These are phyloP conservation scores for Saccopteryx leptura DNA, from an alignment of 2,113 vertebrate species.

Conservation along the genomic window DNA sequence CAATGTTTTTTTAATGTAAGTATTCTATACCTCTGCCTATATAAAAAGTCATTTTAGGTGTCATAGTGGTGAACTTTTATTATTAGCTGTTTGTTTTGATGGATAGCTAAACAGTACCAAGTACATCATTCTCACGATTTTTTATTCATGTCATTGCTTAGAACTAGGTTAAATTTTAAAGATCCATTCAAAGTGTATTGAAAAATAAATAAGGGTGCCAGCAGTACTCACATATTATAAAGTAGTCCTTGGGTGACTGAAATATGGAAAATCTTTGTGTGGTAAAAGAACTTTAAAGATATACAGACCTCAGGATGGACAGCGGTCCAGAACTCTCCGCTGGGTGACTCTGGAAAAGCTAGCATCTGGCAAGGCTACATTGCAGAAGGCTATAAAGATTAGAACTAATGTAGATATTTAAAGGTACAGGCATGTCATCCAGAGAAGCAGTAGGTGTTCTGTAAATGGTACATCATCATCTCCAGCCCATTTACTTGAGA, in stretches of 20 bases:
- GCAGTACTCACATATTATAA: neutral
- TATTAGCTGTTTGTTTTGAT: conserved; percentile 51
- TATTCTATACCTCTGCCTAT: neutral
- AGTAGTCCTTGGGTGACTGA: neutral
- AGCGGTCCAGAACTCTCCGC: too few relatives aligned
- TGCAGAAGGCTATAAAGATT: neutral
- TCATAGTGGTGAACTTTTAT: neutral
- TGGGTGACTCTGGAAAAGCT: neutral
- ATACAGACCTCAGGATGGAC: neutral
- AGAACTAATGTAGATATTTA: neutral
- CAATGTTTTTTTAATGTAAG: neutral
- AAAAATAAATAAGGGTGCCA: neutral
- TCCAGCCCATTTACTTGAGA: neutral
- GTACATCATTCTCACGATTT: neutral
- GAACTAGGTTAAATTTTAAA: conserved; percentile 39
- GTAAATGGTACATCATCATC: neutral
- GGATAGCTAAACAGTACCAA: neutral
- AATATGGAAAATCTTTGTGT: neutral
- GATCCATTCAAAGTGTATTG: conserved; percentile 28
- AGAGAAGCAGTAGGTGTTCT: neutral
- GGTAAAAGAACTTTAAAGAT: too few relatives aligned
- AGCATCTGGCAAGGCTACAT: neutral
- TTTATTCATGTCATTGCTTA: neutral
- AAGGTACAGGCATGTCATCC: neutral
- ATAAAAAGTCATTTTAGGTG: neutral